phyloP scores from a whole-genome alignment of 2,888 invertebrate species.

The Drosophila ezoana region DNA sequence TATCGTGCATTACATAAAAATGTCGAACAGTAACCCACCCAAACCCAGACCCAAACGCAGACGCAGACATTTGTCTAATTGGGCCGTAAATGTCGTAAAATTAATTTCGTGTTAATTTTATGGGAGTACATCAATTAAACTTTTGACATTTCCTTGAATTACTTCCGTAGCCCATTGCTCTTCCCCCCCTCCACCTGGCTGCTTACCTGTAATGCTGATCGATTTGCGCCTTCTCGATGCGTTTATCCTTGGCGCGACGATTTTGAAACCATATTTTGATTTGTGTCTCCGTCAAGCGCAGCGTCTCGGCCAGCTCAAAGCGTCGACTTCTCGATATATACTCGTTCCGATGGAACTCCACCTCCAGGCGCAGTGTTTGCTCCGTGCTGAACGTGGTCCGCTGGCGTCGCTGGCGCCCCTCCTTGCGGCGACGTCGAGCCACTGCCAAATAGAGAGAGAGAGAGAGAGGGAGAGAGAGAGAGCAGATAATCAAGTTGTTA shows the following conservation, averaged over 20 bases:
- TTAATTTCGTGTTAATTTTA: slow-evolving; percentile 84
- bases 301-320: slow-evolving; percentile 90
- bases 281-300: slow-evolving; percentile 91
- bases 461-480: too few relatives aligned
- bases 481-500: slow-evolving; percentile 27
- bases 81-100: slow-evolving; percentile 82
- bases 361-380: slow-evolving; percentile 94
- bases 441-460: slow-evolving; percentile 86
- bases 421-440: slow-evolving; percentile 93
- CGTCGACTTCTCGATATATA: slow-evolving; percentile 95
- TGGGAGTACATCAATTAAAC: slow-evolving; percentile 78
- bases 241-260: slow-evolving; percentile 96
- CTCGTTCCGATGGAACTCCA: slow-evolving; percentile 96
- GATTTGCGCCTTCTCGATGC: slow-evolving; percentile 97
- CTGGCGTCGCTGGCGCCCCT: slow-evolving; percentile 94
- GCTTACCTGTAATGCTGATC: slow-evolving; percentile 96
- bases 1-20: slow-evolving; percentile 60
- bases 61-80: slow-evolving; percentile 60
- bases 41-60: neutral
- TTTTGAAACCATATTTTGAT: slow-evolving; percentile 98
- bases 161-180: slow-evolving; percentile 65
- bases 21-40: slow-evolving; percentile 21
- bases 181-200: too few relatives aligned
- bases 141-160: slow-evolving; percentile 74
- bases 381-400: slow-evolving; percentile 97